These are phyloP conservation scores for Chrosomus eos DNA, from an alignment of 2,797 vertebrate species.

Conservation along the genomic window DNA sequence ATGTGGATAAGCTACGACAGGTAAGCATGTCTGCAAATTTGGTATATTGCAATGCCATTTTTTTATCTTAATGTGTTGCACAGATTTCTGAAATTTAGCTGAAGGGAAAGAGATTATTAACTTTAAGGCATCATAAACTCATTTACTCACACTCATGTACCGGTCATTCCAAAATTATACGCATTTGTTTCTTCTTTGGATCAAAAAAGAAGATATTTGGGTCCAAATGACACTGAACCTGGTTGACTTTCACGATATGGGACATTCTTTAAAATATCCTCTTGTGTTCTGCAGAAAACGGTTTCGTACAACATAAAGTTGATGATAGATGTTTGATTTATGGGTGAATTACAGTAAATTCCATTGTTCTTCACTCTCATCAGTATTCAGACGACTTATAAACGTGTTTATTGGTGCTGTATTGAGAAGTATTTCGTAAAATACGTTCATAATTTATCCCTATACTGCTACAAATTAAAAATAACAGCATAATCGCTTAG, in stretches of 20 bases:
- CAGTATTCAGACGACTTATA: background rate
- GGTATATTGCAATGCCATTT: background rate
- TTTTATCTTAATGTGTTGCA: background rate
- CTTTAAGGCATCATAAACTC: background rate
- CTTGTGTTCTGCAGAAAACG: background rate
- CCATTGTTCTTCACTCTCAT: background rate
- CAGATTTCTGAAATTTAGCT: background rate
- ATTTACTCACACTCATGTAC: background rate
- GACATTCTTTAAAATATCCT: background rate
- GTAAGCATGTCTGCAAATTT: too few species aligned
- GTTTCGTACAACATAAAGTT: background rate
- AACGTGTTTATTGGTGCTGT: background rate
- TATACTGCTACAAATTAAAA: background rate
- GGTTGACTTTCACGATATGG: background rate
- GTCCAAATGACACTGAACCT: background rate
- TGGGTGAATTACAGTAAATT: background rate
- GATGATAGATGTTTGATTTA: background rate
- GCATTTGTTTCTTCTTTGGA: background rate
- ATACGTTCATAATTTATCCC: background rate
- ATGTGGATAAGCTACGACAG: too few species aligned
- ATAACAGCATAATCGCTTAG: background rate
- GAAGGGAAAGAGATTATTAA: background rate
- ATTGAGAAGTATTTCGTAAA: background rate
- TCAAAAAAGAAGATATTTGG: background rate
- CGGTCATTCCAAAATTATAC: background rate